Conservation (phyloP, 2,888 invertebrate genomes). For the Philereme transversata region DNA sequence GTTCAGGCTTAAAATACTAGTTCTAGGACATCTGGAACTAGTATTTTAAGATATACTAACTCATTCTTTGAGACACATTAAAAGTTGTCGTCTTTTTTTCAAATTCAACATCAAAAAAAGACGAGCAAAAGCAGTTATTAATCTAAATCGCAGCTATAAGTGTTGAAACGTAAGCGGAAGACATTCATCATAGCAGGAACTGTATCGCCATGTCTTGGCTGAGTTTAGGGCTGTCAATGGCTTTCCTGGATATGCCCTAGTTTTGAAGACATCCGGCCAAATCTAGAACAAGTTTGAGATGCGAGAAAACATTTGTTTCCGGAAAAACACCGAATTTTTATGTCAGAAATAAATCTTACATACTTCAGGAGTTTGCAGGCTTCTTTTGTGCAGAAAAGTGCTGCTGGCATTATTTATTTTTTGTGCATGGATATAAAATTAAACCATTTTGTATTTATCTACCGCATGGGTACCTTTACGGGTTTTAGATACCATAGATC, state of each 20-base stretch:
- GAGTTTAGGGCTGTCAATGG: slow-evolving; percentile 34
- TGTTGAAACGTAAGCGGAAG: slow-evolving; percentile 68
- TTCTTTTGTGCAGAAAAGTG: no score
- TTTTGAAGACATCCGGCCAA: slow-evolving; percentile 18
- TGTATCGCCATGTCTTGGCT: slow-evolving; percentile 38
- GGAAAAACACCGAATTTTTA: slow-evolving; percentile 19
- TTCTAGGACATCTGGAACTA: no score
- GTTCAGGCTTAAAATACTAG: no score
- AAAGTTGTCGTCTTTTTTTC: not conserved
- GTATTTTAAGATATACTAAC: no score
- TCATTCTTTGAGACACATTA: no score
- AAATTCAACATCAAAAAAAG: slow-evolving; percentile 5
- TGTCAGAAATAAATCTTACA: not conserved
- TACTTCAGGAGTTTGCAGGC: not conserved
- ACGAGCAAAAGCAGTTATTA: slow-evolving; percentile 15
- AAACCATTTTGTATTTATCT: no score
- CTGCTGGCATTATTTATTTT: no score
- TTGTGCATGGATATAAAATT: no score
- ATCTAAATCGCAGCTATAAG: slow-evolving; percentile 42
- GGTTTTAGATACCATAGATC: no score
- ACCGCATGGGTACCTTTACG: no score
- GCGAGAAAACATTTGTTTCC: slow-evolving; percentile 12
- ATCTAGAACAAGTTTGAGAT: slow-evolving; percentile 21
- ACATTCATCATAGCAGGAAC: slow-evolving; percentile 73
- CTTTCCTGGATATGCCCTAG: slow-evolving; percentile 26